Evolutionary conservation across 2,888 invertebrate species (phyloP), one percentile per base, ranked within the genome.

Genomic region (Phorcus lineatus): DNA sequence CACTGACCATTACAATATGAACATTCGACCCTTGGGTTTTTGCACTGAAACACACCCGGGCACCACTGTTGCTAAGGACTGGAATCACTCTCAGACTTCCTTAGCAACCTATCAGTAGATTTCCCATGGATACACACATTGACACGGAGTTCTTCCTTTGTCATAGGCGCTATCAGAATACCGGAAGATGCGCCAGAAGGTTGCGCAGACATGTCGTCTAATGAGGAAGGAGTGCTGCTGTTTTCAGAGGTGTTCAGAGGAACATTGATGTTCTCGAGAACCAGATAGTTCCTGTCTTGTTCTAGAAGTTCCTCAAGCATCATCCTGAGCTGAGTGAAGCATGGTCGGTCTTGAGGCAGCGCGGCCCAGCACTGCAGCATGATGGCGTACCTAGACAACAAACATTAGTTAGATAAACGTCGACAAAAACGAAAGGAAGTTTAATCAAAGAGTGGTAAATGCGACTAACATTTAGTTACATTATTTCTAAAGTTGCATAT

Each of bases 351-450:
- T 16, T 76, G 80, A 0, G 92, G 90, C 52, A 84, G 83, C 36
- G 91, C 91, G n/a, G 86, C 85, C 92, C 92, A 92, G 79, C 92
- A 92, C 70, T 89, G 87, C n/a, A 88, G 83, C 91, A 92, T 92
- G n/a, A 92, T 87, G 78, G 87, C 86, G 83, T 92, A 92, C 78
- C 92, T 92, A 84, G 4, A 86, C 82, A 67, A 47, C n/a, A 57
- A 78, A 52, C 13, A 47, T 1, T 47, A 36, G 47, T 47, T 13
- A 47, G 13, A 47, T 47, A 36, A 36, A 36, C n/a, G n/a, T n/a
- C n/a, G n/a, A n/a, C n/a, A n/a, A n/a, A n/a, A n/a, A n/a, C n/a
- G n/a, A n/a, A n/a, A n/a, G n/a, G n/a, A n/a, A n/a, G n/a, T n/a
- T n/a, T n/a, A n/a, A n/a, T n/a, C n/a, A n/a, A n/a, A n/a, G n/a